Base-by-base conservation (phyloP, 1,140 invertebrate species). In the Drosophila ananassae region DNA sequence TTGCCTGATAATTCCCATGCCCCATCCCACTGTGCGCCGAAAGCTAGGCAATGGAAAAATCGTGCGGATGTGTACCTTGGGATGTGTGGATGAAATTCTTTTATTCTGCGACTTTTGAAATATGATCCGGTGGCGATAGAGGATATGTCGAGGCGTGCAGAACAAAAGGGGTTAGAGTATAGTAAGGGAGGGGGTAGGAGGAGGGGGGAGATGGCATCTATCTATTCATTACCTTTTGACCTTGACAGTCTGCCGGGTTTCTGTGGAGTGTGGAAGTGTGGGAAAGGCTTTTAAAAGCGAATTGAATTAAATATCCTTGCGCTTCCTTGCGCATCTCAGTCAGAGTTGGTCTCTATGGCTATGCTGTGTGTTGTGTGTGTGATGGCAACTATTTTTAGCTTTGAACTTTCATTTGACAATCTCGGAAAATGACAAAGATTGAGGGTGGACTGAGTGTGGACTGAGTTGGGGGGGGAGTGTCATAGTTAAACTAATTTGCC, bases 191-290 rank as follows among this genome's bases (percentile, higher is more conserved):
- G 30, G 2, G 12, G 30, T 30, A 12, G 21, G 10, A 30, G 34
- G 34, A 21, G 32, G 1, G 0, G 30, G 2, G 41, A 7, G 8
- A 9, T 8, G 30, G 4, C 17, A 25, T 17, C 39, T 51, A 56
- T 57, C 52, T 71, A 71, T 69, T 71, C 67, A 71, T 71, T 71
- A 71, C 63, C 67, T 71, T 69, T 71, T 69, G 64, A 71, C 67
- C 67, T 69, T 71, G 67, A 69, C 67, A 56, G 64, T 71, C 63
- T 69, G 64, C 44, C 63, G 66, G n/a, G 39, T 69, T 48, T 68
- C 39, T 46, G 62, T 30, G 21, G 21, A 22, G 1, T 22, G 6
- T 2, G 13, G 68, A 32, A 57, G 67, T 71, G 67, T 50, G 30
- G 55, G 67, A 72, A 72, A 72, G 67, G 55, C 68, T 72, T 72